Evolutionary conservation across 1,140 invertebrate species (phyloP).

Genomic region (Acromyrmex charruanus): DNA sequence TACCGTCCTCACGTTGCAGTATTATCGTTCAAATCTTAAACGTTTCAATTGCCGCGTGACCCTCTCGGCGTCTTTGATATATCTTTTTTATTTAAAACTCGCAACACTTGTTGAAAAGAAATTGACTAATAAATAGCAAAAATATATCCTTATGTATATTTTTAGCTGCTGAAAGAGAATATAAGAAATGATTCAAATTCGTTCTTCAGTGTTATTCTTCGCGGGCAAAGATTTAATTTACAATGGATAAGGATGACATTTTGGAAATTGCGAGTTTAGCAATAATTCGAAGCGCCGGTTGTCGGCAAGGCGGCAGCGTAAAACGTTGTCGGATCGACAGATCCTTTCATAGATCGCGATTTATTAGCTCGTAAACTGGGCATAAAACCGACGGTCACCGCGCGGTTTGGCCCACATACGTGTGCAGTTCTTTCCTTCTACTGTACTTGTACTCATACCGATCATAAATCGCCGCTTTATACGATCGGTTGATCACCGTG

Average conservation of each 20-base stretch:
- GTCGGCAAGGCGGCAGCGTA: slow-evolving; percentile 23
- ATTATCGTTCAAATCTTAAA: slow-evolving; percentile 38
- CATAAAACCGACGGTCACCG: slow-evolving; percentile 72
- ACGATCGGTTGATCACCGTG: slow-evolving; percentile 54
- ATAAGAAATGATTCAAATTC: too few species aligned
- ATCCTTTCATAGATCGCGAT: slow-evolving; percentile 82
- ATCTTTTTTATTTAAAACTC: neutral
- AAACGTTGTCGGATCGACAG: slow-evolving; percentile 76
- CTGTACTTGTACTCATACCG: slow-evolving; percentile 25
- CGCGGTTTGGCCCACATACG: slow-evolving; percentile 80
- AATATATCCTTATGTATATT: too few species aligned
- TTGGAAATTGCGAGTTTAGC: slow-evolving; percentile 35
- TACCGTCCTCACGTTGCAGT: neutral
- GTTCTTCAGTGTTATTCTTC: neutral
- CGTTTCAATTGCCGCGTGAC: slow-evolving; percentile 13
- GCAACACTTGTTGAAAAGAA: neutral
- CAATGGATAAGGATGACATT: neutral
- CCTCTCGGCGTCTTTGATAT: neutral
- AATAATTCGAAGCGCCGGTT: neutral
- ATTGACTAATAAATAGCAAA: neutral
- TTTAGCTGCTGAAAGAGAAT: too few species aligned
- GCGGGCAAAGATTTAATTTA: slow-evolving; percentile 31
- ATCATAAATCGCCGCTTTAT: slow-evolving; percentile 83
- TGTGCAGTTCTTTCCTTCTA: slow-evolving; percentile 40
- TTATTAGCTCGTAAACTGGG: slow-evolving; percentile 83